phyloP scores from a whole-genome alignment of 2,113 vertebrate genomes.

The Podarcis cretensis region DNA sequence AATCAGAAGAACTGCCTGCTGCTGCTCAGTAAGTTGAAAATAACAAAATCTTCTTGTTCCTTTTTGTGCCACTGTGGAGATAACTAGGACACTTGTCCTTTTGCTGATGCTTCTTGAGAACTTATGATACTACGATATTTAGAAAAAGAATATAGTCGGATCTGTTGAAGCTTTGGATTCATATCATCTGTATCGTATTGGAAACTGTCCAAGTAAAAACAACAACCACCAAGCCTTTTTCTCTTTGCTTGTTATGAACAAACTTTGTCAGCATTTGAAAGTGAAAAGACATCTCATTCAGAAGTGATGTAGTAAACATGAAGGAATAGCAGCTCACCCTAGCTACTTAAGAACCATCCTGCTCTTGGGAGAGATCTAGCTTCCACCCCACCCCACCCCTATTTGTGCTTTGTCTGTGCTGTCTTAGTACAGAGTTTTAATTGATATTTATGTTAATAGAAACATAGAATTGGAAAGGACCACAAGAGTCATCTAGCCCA shows the following conservation, averaged over 20 bases:
- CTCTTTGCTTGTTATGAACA: not conserved
- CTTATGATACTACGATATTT: not conserved
- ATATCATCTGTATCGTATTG: not conserved
- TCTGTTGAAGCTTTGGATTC: not conserved
- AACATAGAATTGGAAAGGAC: too few species aligned
- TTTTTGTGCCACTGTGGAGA: not conserved
- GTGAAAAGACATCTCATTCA: not conserved
- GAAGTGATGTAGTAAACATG: not conserved
- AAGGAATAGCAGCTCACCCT: not conserved
- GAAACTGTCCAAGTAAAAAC: not conserved
- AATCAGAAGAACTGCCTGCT: slow-evolving; percentile 92
- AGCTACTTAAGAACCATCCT: too few species aligned
- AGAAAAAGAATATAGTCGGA: not conserved
- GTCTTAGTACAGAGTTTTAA: too few species aligned
- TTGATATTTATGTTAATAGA: too few species aligned
- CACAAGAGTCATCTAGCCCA: too few species aligned
- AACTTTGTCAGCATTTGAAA: not conserved
- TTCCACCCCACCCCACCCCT: too few species aligned
- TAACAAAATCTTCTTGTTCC: slow-evolving; percentile 4
- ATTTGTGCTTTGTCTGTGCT: too few species aligned
- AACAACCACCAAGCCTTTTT: not conserved
- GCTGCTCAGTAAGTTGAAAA: slow-evolving; percentile 87
- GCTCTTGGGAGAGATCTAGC: too few species aligned
- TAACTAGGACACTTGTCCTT: not conserved
- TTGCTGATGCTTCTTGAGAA: not conserved